phyloP scores from a whole-genome alignment of 2,888 invertebrate genomes.

The Trichopria drosophilae region DNA sequence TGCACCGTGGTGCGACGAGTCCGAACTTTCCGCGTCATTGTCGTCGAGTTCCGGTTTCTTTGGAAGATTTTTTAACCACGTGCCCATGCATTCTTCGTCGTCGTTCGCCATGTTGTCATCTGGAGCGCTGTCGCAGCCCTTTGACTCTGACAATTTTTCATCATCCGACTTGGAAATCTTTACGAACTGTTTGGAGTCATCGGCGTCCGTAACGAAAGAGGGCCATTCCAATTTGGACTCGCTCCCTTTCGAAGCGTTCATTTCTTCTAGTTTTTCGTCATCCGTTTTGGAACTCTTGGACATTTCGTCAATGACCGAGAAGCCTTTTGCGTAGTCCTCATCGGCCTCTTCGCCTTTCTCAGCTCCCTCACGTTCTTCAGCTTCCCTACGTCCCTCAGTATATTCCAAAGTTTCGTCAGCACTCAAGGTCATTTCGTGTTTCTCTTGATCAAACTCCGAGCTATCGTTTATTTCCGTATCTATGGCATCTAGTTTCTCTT shows the following conservation, averaged over 20 bases:
- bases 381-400: conserved; percentile 9
- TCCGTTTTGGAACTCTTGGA: conserved; percentile 47
- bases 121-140: conserved; percentile 17
- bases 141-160: conserved; percentile 43
- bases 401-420: conserved; percentile 9
- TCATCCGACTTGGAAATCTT: conserved; percentile 43
- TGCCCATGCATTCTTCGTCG: conserved; percentile 24
- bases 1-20: conserved; percentile 9
- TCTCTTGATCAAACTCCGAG: too few species aligned
- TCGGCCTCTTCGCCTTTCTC: neutral
- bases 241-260: conserved; percentile 24
- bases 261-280: conserved; percentile 48
- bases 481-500: too few species aligned
- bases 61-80: conserved; percentile 11
- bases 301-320: conserved; percentile 29
- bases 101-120: too few species aligned
- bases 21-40: conserved; percentile 16
- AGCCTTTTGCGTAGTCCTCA: conserved; percentile 5
- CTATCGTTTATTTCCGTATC: too few species aligned
- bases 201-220: too few species aligned
- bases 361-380: neutral
- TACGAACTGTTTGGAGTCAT: conserved; percentile 21
- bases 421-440: too few species aligned
- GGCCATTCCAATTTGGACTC: too few species aligned
- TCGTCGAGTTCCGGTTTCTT: conserved; percentile 16